Conservation (phyloP, 2,888 invertebrate species). For the Tetanocera ferruginea region DNA sequence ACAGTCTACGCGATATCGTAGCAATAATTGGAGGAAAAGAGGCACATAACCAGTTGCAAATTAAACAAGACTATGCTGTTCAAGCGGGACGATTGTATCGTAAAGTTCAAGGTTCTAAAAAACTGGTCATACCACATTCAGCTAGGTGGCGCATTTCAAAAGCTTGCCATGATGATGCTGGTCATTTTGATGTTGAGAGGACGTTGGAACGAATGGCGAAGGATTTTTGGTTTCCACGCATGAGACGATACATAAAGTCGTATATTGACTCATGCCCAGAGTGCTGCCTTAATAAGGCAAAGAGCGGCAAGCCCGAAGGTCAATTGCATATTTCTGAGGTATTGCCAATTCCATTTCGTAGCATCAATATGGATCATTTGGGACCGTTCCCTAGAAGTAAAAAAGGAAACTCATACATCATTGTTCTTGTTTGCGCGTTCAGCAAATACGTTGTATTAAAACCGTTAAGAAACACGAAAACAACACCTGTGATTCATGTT, state of each 20-base stretch:
- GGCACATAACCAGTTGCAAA: not conserved
- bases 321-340: conserved; percentile 36
- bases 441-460: conserved; percentile 30
- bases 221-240: conserved; percentile 50
- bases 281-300: conserved; percentile 45
- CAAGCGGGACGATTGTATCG: conserved; percentile 43
- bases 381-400: conserved; percentile 40
- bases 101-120: conserved; percentile 18
- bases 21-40: not conserved
- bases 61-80: conserved; percentile 38
- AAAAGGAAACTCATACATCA: conserved; percentile 25
- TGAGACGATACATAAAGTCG: conserved; percentile 48
- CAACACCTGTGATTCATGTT: conserved; percentile 38
- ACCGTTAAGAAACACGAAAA: conserved; percentile 42
- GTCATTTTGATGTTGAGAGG: conserved; percentile 50
- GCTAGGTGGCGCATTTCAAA: conserved; percentile 48
- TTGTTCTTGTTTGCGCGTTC: conserved; percentile 31
- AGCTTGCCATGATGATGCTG: conserved; percentile 53
- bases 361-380: conserved; percentile 41
- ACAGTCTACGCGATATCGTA: not conserved
- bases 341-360: conserved; percentile 40
- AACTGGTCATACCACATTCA: conserved; percentile 46
- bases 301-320: conserved; percentile 42
- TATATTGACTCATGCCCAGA: conserved; percentile 46
- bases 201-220: conserved; percentile 44